Evolutionary conservation across 2,113 vertebrate genomes (phyloP).

Genomic region (Passer montanus): DNA sequence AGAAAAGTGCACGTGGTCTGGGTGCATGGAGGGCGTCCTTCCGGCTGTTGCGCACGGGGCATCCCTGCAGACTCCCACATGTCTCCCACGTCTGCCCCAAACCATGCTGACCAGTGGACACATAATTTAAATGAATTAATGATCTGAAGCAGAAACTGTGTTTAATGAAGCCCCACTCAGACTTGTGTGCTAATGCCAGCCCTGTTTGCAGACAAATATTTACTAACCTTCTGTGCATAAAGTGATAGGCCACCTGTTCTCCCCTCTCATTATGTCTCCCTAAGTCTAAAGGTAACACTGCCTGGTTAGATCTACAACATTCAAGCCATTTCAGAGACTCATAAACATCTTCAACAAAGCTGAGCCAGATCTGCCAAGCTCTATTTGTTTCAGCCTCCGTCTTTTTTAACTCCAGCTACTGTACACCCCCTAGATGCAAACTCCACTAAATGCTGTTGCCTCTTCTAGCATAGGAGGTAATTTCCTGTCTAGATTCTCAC

Average conservation of each 20-base stretch:
- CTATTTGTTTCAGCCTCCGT: constrained; percentile 8
- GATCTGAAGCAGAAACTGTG: constrained; percentile 69
- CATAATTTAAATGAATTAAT: constrained; percentile 70
- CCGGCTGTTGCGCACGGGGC: background rate
- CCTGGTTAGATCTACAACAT: background rate
- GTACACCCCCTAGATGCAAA: constrained; percentile 40
- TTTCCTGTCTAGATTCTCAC: constrained; percentile 29
- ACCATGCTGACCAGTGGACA: constrained; percentile 13
- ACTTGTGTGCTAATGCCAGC: constrained; percentile 21
- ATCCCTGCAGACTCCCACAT: background rate
- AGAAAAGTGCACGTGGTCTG: constrained; percentile 3
- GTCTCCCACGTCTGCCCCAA: background rate
- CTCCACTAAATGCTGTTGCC: background rate
- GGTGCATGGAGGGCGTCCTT: background rate
- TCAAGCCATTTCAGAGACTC: background rate
- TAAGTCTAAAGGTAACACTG: background rate
- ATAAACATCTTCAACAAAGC: background rate
- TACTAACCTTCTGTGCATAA: constrained; percentile 26
- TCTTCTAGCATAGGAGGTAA: constrained; percentile 18
- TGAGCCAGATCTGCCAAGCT: background rate
- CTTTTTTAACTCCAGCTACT: constrained; percentile 5
- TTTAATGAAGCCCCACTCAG: constrained; percentile 63
- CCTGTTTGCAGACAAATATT: constrained; percentile 65
- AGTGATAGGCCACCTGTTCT: constrained; percentile 52
- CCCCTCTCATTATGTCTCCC: background rate